phyloP scores from a whole-genome alignment of 1,140 invertebrate genomes.

The Proctacanthus coquilletti region DNA sequence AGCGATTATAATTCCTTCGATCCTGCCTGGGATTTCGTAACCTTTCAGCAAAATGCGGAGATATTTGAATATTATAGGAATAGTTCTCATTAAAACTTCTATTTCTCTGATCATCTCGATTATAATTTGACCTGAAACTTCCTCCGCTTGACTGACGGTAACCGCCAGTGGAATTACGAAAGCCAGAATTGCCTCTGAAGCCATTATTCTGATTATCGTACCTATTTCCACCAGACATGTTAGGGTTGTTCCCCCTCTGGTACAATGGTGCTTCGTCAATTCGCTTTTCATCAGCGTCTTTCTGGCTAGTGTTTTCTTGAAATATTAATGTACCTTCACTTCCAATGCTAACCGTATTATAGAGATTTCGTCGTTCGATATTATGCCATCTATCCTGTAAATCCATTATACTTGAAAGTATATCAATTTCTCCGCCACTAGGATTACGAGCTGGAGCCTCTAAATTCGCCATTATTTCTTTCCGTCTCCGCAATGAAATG shows the following conservation, averaged over 20 bases:
- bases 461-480: constrained; percentile 4
- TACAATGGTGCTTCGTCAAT: constrained; percentile 45
- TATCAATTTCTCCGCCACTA: constrained; percentile 27
- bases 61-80: too few relatives aligned
- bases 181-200: constrained; percentile 22
- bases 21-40: too few relatives aligned
- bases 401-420: constrained; percentile 58
- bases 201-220: constrained; percentile 32
- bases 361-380: constrained; percentile 13
- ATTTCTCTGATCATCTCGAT: constrained; percentile 19
- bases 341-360: constrained; percentile 40
- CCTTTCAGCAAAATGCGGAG: too few relatives aligned
- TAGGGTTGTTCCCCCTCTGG: constrained; percentile 26
- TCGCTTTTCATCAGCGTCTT: constrained; percentile 17
- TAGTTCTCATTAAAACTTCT: too few relatives aligned
- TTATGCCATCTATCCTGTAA: constrained; percentile 58
- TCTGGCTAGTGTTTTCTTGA: constrained; percentile 16
- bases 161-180: constrained; percentile 16
- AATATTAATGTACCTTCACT: constrained; percentile 41
- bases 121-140: constrained; percentile 22
- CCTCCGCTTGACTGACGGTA: too few relatives aligned
- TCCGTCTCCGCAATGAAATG: constrained; percentile 11
- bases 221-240: constrained; percentile 20
- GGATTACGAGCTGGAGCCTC: not conserved
- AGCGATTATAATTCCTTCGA: too few relatives aligned